Conservation (phyloP, 2,888 invertebrate species). For the Sminthurides aquaticus region DNA sequence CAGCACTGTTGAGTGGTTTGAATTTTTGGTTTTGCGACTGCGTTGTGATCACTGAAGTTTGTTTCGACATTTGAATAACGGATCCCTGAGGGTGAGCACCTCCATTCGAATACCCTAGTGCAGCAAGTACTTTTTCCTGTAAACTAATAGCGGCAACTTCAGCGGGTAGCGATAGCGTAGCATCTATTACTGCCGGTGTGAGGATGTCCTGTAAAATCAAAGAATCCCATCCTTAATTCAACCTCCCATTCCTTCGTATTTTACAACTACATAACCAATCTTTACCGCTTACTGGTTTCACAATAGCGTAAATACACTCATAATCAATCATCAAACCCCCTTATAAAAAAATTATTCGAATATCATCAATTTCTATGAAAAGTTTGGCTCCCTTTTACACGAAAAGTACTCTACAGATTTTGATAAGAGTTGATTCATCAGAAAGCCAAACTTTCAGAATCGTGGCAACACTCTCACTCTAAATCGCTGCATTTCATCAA, state of each 20-base stretch:
- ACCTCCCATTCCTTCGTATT: too few relatives aligned
- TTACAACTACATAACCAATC: background rate
- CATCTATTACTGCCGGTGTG: constrained; percentile 79
- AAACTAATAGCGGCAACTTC: constrained; percentile 70
- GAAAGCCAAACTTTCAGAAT: background rate
- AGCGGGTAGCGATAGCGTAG: constrained; percentile 78
- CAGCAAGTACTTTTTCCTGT: constrained; percentile 83
- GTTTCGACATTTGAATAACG: constrained; percentile 20
- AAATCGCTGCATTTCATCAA: too few relatives aligned
- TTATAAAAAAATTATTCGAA: too few relatives aligned
- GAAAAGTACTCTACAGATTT: too few relatives aligned
- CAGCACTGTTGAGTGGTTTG: constrained; percentile 16
- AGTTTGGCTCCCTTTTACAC: too few relatives aligned
- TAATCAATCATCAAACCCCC: too few relatives aligned
- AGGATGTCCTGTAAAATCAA: constrained; percentile 54
- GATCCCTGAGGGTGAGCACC: constrained; percentile 38
- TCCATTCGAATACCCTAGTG: constrained; percentile 59
- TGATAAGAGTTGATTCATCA: too few relatives aligned
- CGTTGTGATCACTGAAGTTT: constrained; percentile 26
- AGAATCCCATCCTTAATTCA: constrained; percentile 7
- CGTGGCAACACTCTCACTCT: too few relatives aligned
- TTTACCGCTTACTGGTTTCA: background rate
- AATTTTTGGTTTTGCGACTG: constrained; percentile 19
- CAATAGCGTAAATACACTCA: too few relatives aligned
- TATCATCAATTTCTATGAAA: too few relatives aligned